A percentile compares a stretch with the other conserved stretches of the same genome.
These are phyloP conservation scores for Cydia fagiglandana DNA, from an alignment of 1,140 invertebrate species.

Conservation along the genomic window DNA sequence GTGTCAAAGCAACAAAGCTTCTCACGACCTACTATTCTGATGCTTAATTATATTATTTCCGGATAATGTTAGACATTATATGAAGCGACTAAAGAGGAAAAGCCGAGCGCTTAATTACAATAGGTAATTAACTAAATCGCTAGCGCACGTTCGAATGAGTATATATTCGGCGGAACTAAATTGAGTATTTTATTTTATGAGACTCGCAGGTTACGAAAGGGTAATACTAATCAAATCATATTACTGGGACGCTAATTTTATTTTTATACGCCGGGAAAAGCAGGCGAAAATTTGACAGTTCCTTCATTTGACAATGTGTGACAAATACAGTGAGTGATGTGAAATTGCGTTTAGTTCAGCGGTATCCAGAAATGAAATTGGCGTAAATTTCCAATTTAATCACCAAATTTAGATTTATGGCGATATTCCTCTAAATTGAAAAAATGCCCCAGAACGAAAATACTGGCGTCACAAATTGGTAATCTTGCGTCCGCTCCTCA, in stretches of 20 bases:
- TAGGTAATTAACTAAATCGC: not conserved
- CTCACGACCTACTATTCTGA: not conserved
- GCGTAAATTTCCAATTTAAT: too few relatives aligned
- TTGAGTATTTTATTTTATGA: not conserved
- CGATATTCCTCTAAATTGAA: too few relatives aligned
- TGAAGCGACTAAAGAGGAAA: not conserved
- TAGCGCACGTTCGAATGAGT: not conserved
- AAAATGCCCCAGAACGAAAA: too few relatives aligned
- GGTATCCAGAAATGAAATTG: too few relatives aligned
- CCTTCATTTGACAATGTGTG: not conserved
- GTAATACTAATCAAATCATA: not conserved
- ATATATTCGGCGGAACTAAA: not conserved
- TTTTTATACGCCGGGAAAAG: constrained; percentile 2
- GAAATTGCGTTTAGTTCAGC: not conserved
- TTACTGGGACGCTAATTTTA: not conserved
- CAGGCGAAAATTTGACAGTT: constrained; percentile 6
- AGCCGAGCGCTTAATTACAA: not conserved
- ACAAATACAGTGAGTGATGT: not conserved
- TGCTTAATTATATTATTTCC: not conserved
- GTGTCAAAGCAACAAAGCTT: too few relatives aligned
- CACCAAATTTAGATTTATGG: too few relatives aligned
- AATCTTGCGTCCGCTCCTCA: too few relatives aligned
- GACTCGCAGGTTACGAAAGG: not conserved
- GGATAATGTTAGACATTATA: not conserved
- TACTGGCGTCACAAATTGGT: too few relatives aligned